Evolutionary conservation across 2,797 vertebrate genomes (phyloP).

Genomic region (Platalea minor): DNA sequence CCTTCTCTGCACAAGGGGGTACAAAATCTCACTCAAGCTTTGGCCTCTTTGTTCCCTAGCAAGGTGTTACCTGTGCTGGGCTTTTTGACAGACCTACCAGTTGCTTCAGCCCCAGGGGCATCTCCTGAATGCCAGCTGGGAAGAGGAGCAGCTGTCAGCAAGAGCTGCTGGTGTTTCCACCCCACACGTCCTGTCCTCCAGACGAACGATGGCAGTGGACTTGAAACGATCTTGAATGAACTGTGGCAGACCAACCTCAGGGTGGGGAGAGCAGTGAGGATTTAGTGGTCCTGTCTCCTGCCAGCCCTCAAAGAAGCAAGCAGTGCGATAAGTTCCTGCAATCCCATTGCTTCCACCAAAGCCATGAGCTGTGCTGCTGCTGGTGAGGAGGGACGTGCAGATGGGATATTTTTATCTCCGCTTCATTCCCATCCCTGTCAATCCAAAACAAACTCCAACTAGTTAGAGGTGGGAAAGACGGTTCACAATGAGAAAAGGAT

Average conservation of each 20-base stretch:
- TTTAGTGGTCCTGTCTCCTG: neutral
- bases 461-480: slow-evolving; percentile 12
- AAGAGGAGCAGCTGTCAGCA: neutral
- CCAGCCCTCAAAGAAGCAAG: neutral
- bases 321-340: neutral
- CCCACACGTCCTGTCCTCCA: neutral
- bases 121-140: neutral
- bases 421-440: neutral
- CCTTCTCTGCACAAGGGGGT: neutral
- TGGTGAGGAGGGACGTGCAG: neutral
- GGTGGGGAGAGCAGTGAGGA: neutral
- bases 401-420: slow-evolving; percentile 9
- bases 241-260: neutral
- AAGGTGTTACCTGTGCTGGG: neutral
- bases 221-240: neutral
- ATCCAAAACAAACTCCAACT: slow-evolving; percentile 35
- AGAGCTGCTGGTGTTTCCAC: neutral
- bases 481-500: slow-evolving; percentile 26
- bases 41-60: neutral
- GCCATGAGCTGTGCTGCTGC: neutral
- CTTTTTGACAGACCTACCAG: neutral
- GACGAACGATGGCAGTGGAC: neutral
- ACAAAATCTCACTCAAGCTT: neutral
- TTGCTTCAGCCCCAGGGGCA: neutral
- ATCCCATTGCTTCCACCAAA: neutral